These are phyloP conservation scores for Grallaria varia DNA, from an alignment of 2,113 vertebrate genomes.

Conservation along the genomic window DNA sequence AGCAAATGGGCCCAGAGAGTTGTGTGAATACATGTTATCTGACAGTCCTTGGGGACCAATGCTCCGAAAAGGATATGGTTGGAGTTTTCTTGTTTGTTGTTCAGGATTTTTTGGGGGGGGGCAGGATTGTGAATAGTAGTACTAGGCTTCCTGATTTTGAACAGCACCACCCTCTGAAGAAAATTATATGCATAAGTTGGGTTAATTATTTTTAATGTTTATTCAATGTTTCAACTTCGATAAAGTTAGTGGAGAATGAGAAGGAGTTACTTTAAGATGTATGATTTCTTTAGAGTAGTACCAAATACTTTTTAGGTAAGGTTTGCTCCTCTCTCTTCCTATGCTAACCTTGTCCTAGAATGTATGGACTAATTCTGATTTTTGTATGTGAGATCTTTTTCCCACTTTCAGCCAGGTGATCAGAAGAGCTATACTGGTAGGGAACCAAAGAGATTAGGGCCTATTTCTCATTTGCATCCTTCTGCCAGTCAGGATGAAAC, in stretches of 20 bases:
- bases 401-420: background rate
- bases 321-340: background rate
- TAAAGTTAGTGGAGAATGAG: background rate
- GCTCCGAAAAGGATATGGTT: background rate
- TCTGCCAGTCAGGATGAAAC: background rate
- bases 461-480: background rate
- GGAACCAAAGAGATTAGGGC: background rate
- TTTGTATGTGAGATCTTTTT: background rate
- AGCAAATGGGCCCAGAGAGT: background rate
- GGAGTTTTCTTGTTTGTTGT: background rate
- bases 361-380: background rate
- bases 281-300: background rate
- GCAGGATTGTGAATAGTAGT: background rate
- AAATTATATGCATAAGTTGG: background rate
- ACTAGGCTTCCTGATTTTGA: background rate
- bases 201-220: background rate
- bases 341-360: background rate
- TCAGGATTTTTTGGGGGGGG: background rate
- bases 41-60: background rate
- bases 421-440: background rate
- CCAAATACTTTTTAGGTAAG: background rate
- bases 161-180: background rate
- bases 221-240: background rate
- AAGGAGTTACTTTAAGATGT: background rate
- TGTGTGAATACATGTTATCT: background rate